Base-by-base conservation (phyloP, 2,113 vertebrate genomes). In the Scomber japonicus region DNA sequence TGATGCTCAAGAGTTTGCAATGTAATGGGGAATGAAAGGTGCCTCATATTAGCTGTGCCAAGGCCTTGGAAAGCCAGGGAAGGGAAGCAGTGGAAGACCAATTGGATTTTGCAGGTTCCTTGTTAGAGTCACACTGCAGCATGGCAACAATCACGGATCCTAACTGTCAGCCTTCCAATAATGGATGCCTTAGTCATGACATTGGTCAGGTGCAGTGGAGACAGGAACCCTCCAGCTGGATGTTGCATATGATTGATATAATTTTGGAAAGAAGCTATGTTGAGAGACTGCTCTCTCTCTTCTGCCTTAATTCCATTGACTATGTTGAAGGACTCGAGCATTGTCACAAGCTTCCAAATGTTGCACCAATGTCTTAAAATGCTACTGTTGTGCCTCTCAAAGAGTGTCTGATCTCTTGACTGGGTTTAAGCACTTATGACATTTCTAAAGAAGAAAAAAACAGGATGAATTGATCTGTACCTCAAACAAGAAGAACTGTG, bases 381-480 rank as follows among this genome's bases (percentile, higher is more conserved):
- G 87, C 90, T 92, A 92, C 91, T 92, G 88, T 84, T 80, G 89
- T 92, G 89, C 90, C 90, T 93, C 86, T 88, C 54, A 78, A 78
- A 91, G 91, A 88, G 87, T 86, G 81, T 88, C 78, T 86, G 57
- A 84, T 68, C 88, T 89, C 87, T 78, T 66, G 54, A 81, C 71
- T 75, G 81, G 88, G 89, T 93, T 92, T 63, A 89, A 93, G 92
- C 92, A 93, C 92, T 93, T 93, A 93, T 21, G 48, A 88, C 89
- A 82, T 90, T 86, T 85, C 56, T 61, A 35, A 46, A 45, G 74
- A 79, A 81, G 16, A 46, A 65, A 75, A 75, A 35, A 75, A 40
- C 7, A 80, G n/a, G 57, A 75, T 57, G 35, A 70, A 79, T 69
- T 81, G 84, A 87, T 85, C 68, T 85, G 80, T 92, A 86, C 89